Evolutionary conservation across 2,888 invertebrate genomes (phyloP).

Genomic region (Serripes groenlandicus): DNA sequence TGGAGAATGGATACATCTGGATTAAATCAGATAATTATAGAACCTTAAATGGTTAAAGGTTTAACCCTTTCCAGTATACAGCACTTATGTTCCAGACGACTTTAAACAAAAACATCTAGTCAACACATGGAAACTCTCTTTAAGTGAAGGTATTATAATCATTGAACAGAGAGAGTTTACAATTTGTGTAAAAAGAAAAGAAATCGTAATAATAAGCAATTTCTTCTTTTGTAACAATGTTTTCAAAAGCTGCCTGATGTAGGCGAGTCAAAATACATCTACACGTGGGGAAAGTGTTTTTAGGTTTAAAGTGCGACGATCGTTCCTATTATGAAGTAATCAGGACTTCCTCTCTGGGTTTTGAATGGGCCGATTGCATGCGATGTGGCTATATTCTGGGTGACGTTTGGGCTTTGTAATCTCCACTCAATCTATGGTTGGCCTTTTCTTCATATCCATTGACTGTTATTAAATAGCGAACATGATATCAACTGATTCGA

Average conservation of each 20-base stretch:
- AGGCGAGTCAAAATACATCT: background rate
- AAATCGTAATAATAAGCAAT: no score
- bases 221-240: no score
- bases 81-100: no score
- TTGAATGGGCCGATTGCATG: conserved; percentile 60
- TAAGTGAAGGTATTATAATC: no score
- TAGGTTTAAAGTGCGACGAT: background rate
- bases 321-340: background rate
- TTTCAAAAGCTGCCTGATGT: background rate
- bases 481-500: conserved; percentile 18
- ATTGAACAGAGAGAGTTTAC: no score
- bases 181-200: no score
- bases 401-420: conserved; percentile 44
- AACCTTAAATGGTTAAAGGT: no score
- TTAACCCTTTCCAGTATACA: no score
- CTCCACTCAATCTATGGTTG: conserved; percentile 17
- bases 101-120: no score
- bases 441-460: conserved; percentile 14
- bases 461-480: conserved; percentile 28
- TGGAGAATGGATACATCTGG: no score
- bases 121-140: no score
- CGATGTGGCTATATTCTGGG: conserved; percentile 29
- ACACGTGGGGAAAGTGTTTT: background rate
- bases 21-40: no score
- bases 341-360: conserved; percentile 13